Evolutionary conservation across 1,140 invertebrate genomes (phyloP).

Genomic region (Penaeus chinensis): DNA sequence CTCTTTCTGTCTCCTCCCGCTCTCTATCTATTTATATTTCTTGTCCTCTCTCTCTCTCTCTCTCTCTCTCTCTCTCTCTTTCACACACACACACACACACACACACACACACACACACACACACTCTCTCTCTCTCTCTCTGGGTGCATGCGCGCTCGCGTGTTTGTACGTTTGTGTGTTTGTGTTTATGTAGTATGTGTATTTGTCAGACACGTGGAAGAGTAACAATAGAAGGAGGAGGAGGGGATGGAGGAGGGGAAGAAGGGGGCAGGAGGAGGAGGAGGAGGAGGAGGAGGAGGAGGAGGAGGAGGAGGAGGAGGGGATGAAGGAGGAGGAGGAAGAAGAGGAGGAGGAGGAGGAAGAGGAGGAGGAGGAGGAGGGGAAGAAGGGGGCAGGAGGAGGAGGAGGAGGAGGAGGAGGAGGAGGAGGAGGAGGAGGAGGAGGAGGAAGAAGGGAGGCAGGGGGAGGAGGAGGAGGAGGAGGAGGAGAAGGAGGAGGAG

Average conservation of each 20-base stretch:
- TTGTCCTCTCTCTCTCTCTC: too few species aligned
- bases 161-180: too few species aligned
- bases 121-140: too few species aligned
- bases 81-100: too few species aligned
- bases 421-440: slow-evolving; percentile 7
- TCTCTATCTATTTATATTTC: too few species aligned
- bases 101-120: too few species aligned
- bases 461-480: neutral
- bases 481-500: neutral
- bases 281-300: neutral
- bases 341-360: neutral
- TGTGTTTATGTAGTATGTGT: too few species aligned
- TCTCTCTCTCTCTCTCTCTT: too few species aligned
- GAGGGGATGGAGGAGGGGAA: neutral
- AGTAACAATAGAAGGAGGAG: neutral
- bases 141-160: too few species aligned
- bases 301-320: neutral
- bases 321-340: neutral
- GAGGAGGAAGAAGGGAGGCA: neutral
- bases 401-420: neutral
- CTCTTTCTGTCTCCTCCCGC: too few species aligned
- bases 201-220: too few species aligned
- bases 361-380: neutral
- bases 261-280: neutral
- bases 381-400: neutral